Percentiles rank a stretch among this genome's conserved stretches.
These are phyloP conservation scores for Drosophila lowei DNA, from an alignment of 1,140 invertebrate genomes.

Conservation along the genomic window DNA sequence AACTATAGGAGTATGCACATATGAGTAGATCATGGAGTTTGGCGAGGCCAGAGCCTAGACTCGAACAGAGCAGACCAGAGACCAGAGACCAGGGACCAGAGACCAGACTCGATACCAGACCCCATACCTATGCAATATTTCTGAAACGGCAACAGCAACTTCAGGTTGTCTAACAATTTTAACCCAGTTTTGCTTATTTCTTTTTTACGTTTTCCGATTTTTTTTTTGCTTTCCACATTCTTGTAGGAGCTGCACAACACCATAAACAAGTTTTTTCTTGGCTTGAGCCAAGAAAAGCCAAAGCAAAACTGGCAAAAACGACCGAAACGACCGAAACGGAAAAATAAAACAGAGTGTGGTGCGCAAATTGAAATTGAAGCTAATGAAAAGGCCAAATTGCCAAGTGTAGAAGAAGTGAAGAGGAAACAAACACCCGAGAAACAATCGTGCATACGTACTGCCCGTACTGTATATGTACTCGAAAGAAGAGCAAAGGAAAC, in stretches of 20 bases:
- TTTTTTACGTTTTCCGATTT: conserved; percentile 25
- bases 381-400: conserved; percentile 47
- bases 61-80: neutral
- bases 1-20: neutral
- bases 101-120: conserved; percentile 41
- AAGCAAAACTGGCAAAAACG: conserved; percentile 29
- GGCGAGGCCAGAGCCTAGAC: conserved; percentile 29
- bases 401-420: neutral
- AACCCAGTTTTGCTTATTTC: conserved; percentile 48
- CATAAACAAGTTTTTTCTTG: conserved; percentile 47
- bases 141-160: conserved; percentile 51
- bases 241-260: conserved; percentile 33
- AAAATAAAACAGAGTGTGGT: conserved; percentile 31
- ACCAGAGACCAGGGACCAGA: conserved; percentile 26
- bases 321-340: conserved; percentile 20
- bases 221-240: conserved; percentile 50
- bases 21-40: neutral
- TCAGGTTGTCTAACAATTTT: conserved; percentile 52
- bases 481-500: conserved; percentile 7
- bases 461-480: too few species aligned
- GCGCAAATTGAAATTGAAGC: conserved; percentile 47
- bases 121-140: conserved; percentile 46
- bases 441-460: too few species aligned
- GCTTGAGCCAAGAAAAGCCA: conserved; percentile 19
- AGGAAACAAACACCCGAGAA: too few species aligned